Base-by-base conservation (phyloP, 2,888 invertebrate species). In the Mamestra brassicae region DNA sequence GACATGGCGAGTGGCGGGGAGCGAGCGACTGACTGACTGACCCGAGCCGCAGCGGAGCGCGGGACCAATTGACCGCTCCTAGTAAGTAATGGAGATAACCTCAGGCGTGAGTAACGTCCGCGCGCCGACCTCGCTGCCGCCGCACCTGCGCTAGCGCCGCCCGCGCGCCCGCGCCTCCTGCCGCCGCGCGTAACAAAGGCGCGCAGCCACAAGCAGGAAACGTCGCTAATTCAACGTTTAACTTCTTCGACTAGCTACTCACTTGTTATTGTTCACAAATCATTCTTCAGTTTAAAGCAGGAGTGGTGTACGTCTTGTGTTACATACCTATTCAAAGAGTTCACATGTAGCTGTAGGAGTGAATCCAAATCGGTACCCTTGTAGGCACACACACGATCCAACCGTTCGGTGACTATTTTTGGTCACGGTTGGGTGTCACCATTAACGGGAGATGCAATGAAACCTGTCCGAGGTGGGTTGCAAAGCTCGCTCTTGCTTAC, bases 181-280 rank as follows among this genome's bases (percentile, higher is more conserved):
- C 67, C 45, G 63, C 68, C 63, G 69, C 78, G 74, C 65, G 47
- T 74, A 73, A 88, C 87, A 88, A 88, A 85, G 87, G 84, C 87
- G 78, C 83, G 76, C 77, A 58, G 65, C 71, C 80, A 72, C 85
- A 68, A 66, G 74, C 87, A 87, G 89, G 88, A 89, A 86, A 70
- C 83, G 80, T 50, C 80, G 83, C 82, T 86, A 84, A 88, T 89
- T 85, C 87, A 75, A 78, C 82, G 78, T 74, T 76, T 85, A 81
- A 85, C 86, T 83, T 87, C 88, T 89, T 85, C 72, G 78, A 73
- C 81, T 75, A 79, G 67, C 66, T 73, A 76, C 78, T 68, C 63
- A 61, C 69, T 78, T 71, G 74, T 81, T 80, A 81, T 83, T 83
- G 74, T 84, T 85, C 88, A 81, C 74, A 67, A 80, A 77, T 74